Base-by-base conservation (phyloP, 1,140 invertebrate species). In the Aphelinus atriplicis region DNA sequence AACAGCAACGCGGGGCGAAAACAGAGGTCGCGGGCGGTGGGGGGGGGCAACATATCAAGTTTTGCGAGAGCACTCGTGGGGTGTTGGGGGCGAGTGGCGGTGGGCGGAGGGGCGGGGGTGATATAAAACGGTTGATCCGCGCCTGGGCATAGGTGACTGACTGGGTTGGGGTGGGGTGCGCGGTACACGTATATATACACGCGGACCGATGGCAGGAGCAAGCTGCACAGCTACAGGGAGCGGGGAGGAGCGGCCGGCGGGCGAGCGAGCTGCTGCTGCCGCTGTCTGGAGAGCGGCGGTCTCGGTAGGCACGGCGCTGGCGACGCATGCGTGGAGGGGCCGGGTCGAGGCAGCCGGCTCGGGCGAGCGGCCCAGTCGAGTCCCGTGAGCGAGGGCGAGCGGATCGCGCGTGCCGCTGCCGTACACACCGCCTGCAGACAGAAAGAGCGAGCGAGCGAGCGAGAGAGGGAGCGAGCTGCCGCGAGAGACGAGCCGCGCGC, bases 361-460 rank as follows among this genome's bases (percentile, higher is more conserved):
- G 71, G 76, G 73, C 80, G 79, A 78, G 79, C 80, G 84, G 81
- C 85, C 84, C 85, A 87, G 85, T 87, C 79, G 81, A 84, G 84
- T 87, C 85, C 86, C 83, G 85, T 85, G 84, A 85, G 82, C 87
- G 83, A 85, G 85, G 86, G 86, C 80, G 84, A 84, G 80, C 80
- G 84, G 82, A 61, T 69, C 73, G 60, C 66, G 56, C 46, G 9
- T 26, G 42, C 9, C 73, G 48, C 3, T 71, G 48, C 45, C 3
- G 58, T 45, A 6, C 2, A 26, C 26, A 26, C 26, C 26, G 26
- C 43, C 56, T 42, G 45, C 2, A 26, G 55, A 50, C n/a, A 51
- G 58, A 60, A 43, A 42, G 45, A 48, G 45, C 9, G 61, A 73
- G 61, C 69, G 53, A 45, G 61, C 3, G 73, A 57, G 66, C 57